Evolutionary conservation across 1,140 invertebrate genomes (phyloP), one percentile per base, ranked within the genome.

Genomic region (Aphaenogaster ashmeadi): DNA sequence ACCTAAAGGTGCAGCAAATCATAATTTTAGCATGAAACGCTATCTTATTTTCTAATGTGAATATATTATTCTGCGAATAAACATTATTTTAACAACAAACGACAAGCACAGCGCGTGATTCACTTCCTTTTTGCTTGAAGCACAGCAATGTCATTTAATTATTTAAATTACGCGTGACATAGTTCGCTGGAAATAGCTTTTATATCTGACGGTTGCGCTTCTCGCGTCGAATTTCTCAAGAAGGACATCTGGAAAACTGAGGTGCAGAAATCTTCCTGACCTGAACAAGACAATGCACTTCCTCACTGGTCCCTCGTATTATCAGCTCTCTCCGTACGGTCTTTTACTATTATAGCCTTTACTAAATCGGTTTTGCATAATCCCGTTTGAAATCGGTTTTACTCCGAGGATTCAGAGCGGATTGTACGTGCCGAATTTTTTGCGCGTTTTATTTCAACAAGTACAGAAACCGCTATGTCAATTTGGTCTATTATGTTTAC

Each of bases 341-440:
- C 85, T 78, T 38, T 62, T 72, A 66, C 87, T 87, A 91, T 91
- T 91, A 90, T 88, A 90, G 89, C 79, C 62, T 87, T 90, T 90
- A 86, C 86, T 90, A 90, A 90, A 90, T 90, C 89, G 89, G 86
- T 90, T 90, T 90, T 90, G 89, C 89, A 90, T 90, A 90, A 90
- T 90, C 89, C 80, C 38, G 67, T 62, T 89, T 84, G 89, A 87
- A 90, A 74, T 87, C 64, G 66, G 52, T 79, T 56, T 69, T 87
- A 71, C 60, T 52, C 54, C 2, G 62, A 44, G 54, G 69, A 84
- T 84, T 84, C 69, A 27, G 69, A 54, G 81, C 36, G 88, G 88
- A 88, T 90, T 87, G 89, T 80, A 84, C 86, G 27, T 85, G 69
- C 84, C 75, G 69, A 90, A 88, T 90, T 90, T 90, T 90, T 85